These are phyloP conservation scores for Polia nebulosa DNA, from an alignment of 2,888 invertebrate species.

Conservation along the genomic window DNA sequence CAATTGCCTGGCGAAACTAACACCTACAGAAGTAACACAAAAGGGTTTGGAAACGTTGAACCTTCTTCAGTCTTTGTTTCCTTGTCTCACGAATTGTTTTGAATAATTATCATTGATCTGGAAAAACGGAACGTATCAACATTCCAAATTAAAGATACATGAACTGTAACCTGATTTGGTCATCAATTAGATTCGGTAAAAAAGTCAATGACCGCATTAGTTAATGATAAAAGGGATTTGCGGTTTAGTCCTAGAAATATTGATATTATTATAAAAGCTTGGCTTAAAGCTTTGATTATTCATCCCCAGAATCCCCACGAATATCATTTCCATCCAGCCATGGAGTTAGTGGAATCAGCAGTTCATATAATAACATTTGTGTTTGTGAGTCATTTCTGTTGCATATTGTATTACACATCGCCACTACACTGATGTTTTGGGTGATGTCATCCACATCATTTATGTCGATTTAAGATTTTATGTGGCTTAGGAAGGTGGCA, in stretches of 20 bases:
- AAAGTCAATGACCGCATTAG: constrained; percentile 51
- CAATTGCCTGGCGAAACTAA: constrained; percentile 33
- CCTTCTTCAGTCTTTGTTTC: constrained; percentile 60
- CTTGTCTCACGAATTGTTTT: constrained; percentile 77
- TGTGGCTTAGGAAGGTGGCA: constrained; percentile 13
- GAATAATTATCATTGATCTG: constrained; percentile 73
- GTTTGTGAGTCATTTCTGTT: constrained; percentile 78
- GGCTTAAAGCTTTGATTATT: constrained; percentile 20
- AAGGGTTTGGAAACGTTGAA: constrained; percentile 68
- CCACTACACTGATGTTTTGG: constrained; percentile 66
- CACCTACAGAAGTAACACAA: constrained; percentile 38
- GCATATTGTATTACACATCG: constrained; percentile 82
- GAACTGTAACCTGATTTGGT: constrained; percentile 47
- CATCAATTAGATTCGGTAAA: constrained; percentile 34
- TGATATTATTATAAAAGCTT: no score
- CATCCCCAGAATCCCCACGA: constrained; percentile 53
- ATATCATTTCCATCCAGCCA: constrained; percentile 52
- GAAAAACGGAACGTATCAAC: constrained; percentile 59
- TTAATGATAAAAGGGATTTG: constrained; percentile 20
- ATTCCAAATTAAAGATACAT: constrained; percentile 59
- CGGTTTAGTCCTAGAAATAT: constrained; percentile 16
- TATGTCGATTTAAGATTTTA: constrained; percentile 48
- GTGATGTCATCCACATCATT: constrained; percentile 77
- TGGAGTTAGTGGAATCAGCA: constrained; percentile 59
- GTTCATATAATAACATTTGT: constrained; percentile 63